Percentiles rank a stretch among this genome's conserved stretches.
Evolutionary conservation across 2,113 vertebrate genomes (phyloP).

Genomic region (Perca fluviatilis): DNA sequence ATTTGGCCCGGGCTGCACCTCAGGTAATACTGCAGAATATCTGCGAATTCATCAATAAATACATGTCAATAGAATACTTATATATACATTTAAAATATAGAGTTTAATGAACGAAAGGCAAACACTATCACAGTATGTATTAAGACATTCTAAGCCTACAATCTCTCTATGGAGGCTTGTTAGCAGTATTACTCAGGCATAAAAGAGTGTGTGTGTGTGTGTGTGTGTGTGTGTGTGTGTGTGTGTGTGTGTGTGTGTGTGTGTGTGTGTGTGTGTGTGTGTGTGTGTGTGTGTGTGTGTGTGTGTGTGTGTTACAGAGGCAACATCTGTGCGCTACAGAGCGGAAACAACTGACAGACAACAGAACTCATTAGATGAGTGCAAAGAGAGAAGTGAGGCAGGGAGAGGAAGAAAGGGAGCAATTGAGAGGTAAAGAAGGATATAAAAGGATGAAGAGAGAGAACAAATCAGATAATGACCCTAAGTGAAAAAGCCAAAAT

Average conservation of each 20-base stretch:
- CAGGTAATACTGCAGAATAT: slow-evolving; percentile 93
- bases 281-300: slow-evolving; percentile 9
- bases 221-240: background rate
- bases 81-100: background rate
- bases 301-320: slow-evolving; percentile 18
- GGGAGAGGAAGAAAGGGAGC: slow-evolving; percentile 17
- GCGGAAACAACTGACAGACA: slow-evolving; percentile 64
- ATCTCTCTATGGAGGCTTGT: background rate
- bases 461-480: slow-evolving; percentile 53
- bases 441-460: slow-evolving; percentile 42
- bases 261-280: slow-evolving; percentile 4
- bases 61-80: background rate
- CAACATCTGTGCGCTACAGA: slow-evolving; percentile 67
- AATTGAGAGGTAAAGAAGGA: slow-evolving; percentile 40
- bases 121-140: background rate
- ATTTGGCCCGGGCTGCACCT: slow-evolving; percentile 87
- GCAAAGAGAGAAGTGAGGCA: slow-evolving; percentile 21
- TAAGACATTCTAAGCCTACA: background rate
- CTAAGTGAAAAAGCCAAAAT: slow-evolving; percentile 26
- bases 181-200: background rate
- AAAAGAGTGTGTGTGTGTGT: no score
- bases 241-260: slow-evolving; percentile 13
- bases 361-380: slow-evolving; percentile 65
- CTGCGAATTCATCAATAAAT: slow-evolving; percentile 72
- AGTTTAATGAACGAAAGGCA: background rate